These are phyloP conservation scores for Drosophila rubida DNA, from an alignment of 2,888 invertebrate species.

Conservation along the genomic window DNA sequence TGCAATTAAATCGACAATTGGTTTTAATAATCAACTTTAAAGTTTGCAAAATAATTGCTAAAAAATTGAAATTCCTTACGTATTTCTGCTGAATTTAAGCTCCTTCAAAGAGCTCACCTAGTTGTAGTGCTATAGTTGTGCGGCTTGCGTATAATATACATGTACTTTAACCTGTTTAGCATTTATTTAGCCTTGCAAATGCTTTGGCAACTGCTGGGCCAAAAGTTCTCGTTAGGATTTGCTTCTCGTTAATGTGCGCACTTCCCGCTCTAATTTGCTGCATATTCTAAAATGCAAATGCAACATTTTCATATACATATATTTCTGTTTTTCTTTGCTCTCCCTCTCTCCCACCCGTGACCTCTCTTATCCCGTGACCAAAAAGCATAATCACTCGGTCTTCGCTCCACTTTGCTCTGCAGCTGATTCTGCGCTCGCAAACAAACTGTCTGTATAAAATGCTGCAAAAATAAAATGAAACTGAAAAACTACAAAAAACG, in stretches of 20 bases:
- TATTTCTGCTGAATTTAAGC: not conserved
- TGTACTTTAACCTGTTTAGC: constrained; percentile 16
- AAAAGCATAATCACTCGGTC: constrained; percentile 37
- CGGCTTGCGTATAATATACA: not conserved
- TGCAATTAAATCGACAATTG: too few species aligned
- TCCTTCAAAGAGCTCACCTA: constrained; percentile 9
- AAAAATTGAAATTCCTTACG: too few species aligned
- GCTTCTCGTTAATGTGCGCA: constrained; percentile 36
- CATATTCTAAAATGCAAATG: constrained; percentile 75
- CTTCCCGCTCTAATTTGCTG: constrained; percentile 69
- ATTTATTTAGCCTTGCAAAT: constrained; percentile 24
- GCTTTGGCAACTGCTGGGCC: constrained; percentile 8
- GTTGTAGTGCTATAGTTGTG: not conserved
- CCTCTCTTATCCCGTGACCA: not conserved
- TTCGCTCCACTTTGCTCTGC: constrained; percentile 11
- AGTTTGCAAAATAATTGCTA: too few species aligned
- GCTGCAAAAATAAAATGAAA: constrained; percentile 23
- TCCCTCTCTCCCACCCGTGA: not conserved
- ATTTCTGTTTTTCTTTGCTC: not conserved
- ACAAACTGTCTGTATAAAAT: constrained; percentile 47
- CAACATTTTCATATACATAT: constrained; percentile 57
- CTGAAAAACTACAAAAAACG: constrained; percentile 3
- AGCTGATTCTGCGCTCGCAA: constrained; percentile 52
- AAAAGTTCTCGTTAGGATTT: constrained; percentile 21
- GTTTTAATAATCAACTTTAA: too few species aligned